Conservation (phyloP, 2,113 vertebrate species). For the Tringa solitaria region DNA sequence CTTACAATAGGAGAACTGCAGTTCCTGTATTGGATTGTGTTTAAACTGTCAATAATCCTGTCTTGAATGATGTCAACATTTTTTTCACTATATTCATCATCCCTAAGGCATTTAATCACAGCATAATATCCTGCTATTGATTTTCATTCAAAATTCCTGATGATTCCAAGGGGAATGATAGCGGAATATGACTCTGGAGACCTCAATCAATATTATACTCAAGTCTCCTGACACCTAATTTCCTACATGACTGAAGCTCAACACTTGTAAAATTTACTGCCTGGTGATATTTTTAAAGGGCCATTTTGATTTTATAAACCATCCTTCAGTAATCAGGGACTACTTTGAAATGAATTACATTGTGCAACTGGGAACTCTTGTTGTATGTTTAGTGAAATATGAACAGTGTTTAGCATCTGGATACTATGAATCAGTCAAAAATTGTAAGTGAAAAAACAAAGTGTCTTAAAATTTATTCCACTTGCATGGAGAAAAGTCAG, state of each 20-base stretch:
- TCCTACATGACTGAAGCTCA: not conserved
- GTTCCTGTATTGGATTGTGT: not conserved
- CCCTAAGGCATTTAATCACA: not conserved
- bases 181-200: not conserved
- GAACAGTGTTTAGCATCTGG: conserved; percentile 7
- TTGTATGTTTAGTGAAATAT: not conserved
- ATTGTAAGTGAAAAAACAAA: not conserved
- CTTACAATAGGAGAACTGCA: not conserved
- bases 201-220: not conserved
- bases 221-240: not conserved
- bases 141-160: not conserved
- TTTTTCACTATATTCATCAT: not conserved
- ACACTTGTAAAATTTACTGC: not conserved
- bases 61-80: not conserved
- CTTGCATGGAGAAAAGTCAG: not conserved
- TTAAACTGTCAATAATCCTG: not conserved
- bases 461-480: not conserved
- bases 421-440: conserved; percentile 9
- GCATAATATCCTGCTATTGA: not conserved
- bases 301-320: conserved; percentile 12
- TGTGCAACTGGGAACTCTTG: not conserved
- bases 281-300: conserved; percentile 11
- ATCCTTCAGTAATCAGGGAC: not conserved
- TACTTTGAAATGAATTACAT: conserved; percentile 4
- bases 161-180: not conserved